Evolutionary conservation across 2,113 vertebrate species (phyloP).

Genomic region (Pyrgilauda ruficollis): DNA sequence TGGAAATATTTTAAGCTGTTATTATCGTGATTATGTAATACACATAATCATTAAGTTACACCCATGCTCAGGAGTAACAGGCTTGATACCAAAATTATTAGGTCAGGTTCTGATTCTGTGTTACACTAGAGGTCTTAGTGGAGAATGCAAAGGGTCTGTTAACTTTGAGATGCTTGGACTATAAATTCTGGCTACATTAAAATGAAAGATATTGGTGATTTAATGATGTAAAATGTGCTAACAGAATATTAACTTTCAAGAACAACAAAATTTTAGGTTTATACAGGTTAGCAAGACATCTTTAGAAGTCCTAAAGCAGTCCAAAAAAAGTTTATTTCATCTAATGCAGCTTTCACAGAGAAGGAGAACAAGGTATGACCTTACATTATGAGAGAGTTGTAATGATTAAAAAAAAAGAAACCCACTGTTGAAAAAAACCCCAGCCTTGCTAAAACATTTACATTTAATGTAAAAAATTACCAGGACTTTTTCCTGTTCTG

Average conservation of each 20-base stretch:
- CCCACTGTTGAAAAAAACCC: fast-evolving
- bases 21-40: not conserved
- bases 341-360: not conserved
- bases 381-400: not conserved
- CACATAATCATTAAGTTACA: not conserved
- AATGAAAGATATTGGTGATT: not conserved
- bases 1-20: not conserved
- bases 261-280: not conserved
- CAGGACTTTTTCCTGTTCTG: not conserved
- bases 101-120: not conserved
- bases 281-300: not conserved
- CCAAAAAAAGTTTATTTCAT: not conserved
- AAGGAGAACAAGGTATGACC: not conserved
- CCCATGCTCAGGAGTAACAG: not conserved
- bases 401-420: not conserved
- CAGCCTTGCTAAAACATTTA: not conserved
- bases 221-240: not conserved
- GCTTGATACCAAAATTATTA: not conserved
- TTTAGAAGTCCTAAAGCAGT: not conserved
- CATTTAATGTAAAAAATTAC: not conserved
- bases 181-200: not conserved
- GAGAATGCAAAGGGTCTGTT: not conserved
- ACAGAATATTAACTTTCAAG: not conserved
- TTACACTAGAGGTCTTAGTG: not conserved
- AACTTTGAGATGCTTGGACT: not conserved